These are phyloP conservation scores for Lasioglossum lativentre DNA, from an alignment of 2,888 invertebrate genomes.

Conservation along the genomic window DNA sequence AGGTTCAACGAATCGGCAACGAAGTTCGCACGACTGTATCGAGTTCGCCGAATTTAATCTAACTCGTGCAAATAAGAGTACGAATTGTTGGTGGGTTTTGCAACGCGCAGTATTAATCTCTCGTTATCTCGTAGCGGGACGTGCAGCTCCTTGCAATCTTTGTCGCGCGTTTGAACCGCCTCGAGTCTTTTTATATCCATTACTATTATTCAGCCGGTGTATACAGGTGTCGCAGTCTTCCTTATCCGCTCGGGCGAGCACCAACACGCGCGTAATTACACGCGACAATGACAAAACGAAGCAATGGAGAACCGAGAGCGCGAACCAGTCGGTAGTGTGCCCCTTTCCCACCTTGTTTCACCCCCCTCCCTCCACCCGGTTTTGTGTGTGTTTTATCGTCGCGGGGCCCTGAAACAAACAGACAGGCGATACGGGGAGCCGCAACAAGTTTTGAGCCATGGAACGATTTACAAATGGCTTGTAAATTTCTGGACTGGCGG, in stretches of 20 bases:
- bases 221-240: constrained; percentile 66
- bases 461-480: constrained; percentile 7
- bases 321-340: constrained; percentile 2
- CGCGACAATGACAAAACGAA: constrained; percentile 67
- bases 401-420: constrained; percentile 31
- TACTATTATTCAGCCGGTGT: constrained; percentile 29
- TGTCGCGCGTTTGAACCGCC: constrained; percentile 22
- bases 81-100: not conserved
- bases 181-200: constrained; percentile 31
- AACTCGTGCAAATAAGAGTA: not conserved
- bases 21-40: too few relatives aligned
- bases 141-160: constrained; percentile 20
- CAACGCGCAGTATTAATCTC: constrained; percentile 19
- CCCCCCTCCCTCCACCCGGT: not conserved
- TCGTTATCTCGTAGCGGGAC: constrained; percentile 25
- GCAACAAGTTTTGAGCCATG: constrained; percentile 8
- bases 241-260: constrained; percentile 31
- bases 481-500: not conserved
- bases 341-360: not conserved
- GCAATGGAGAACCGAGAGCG: constrained; percentile 23
- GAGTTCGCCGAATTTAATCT: not conserved
- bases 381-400: constrained; percentile 15
- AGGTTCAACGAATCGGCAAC: too few relatives aligned
- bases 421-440: constrained; percentile 22
- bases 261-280: constrained; percentile 55